Base-by-base conservation (phyloP, 2,888 invertebrate genomes). In the Tiphia femorata region DNA sequence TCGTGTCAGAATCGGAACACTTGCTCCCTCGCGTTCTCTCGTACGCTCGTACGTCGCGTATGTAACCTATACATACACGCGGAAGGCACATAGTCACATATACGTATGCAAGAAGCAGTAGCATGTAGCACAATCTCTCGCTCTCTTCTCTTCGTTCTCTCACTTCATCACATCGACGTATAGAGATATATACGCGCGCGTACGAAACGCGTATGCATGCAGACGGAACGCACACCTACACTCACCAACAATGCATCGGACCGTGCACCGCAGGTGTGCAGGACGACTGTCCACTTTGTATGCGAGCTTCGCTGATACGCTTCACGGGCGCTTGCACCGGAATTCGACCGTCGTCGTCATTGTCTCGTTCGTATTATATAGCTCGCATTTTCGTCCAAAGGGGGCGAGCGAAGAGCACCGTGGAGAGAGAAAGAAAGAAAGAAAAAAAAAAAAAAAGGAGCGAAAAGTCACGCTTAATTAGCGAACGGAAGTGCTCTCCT, bases 181-280 rank as follows among this genome's bases (percentile, higher is more conserved):
- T 10, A 16, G 20, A 52, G 49, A 49, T 53, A 37, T 14, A 33
- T 16, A 16, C 20, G 27, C 38, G 21, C 49, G 49, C 29, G 33
- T 27, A n/a, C n/a, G n/a, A n/a, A n/a, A n/a, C n/a, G n/a, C n/a
- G n/a, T n/a, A n/a, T n/a, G 40, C 41, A 52, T 44, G 30, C 29
- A 12, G 49, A 51, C 46, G 56, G 55, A 58, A 58, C 52, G 23
- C 52, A 46, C 58, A 72, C 66, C 51, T 42, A 63, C 67, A 77
- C 73, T 76, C 75, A 77, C 77, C 73, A 67, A 74, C 73, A 77
- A 77, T 75, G 72, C 74, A 75, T 72, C 62, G 65, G 64, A 74
- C 62, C 68, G 64, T 72, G 70, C 72, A 67, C 69, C 72, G 71
- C 73, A 70, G 68, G 72, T 76, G 73, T 75, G 73, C 73, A 62